These are phyloP conservation scores for Ganaspis sp. DNA, from an alignment of 1,140 invertebrate genomes.

Conservation along the genomic window DNA sequence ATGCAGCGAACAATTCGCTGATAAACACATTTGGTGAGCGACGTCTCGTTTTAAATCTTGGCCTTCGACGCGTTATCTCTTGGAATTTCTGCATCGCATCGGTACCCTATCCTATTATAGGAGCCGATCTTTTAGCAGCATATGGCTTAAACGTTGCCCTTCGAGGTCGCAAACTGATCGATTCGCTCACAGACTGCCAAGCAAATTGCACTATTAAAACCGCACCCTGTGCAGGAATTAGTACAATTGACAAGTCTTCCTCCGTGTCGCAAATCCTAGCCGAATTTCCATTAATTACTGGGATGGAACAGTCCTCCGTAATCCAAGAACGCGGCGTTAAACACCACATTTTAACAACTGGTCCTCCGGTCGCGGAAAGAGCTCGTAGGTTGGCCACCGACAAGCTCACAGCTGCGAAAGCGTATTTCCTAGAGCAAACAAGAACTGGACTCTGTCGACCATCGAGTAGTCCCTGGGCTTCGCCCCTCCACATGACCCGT, in stretches of 20 bases:
- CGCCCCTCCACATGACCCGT: conserved; percentile 67
- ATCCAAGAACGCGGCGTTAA: neutral
- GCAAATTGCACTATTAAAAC: neutral
- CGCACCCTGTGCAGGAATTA: neutral
- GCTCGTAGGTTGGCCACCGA: conserved; percentile 6
- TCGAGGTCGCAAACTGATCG: neutral
- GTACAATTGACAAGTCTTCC: neutral
- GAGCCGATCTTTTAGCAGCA: neutral
- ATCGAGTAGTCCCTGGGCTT: conserved; percentile 59
- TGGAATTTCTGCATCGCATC: neutral
- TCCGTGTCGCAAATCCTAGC: neutral
- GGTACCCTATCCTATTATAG: neutral
- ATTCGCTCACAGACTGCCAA: neutral
- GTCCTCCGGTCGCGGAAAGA: conserved; percentile 11
- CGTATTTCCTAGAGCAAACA: neutral
- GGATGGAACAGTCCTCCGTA: neutral
- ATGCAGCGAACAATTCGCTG: neutral
- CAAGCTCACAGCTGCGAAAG: neutral
- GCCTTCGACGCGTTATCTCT: neutral
- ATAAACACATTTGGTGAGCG: neutral
- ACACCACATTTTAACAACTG: conserved; percentile 26
- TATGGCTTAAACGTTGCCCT: neutral
- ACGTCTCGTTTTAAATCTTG: neutral
- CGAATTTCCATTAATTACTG: neutral
- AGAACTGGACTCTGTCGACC: neutral